A percentile compares a stretch with the other conserved stretches of the same genome.
Conservation (phyloP, 2,888 invertebrate genomes). For the Eupithecia subumbrata region DNA sequence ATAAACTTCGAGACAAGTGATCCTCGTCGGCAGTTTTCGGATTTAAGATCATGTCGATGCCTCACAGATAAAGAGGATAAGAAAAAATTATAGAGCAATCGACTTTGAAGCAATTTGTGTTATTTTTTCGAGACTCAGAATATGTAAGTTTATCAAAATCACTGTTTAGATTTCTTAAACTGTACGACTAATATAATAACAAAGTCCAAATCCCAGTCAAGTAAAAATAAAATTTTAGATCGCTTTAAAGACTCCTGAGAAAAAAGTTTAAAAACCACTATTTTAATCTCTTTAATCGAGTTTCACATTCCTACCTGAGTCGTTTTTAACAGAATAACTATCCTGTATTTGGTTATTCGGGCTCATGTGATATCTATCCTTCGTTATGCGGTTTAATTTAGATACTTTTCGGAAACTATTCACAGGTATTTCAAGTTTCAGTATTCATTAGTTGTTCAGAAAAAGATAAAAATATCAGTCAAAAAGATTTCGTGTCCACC, state of each 20-base stretch:
- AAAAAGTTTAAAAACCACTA: too few relatives aligned
- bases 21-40: background rate
- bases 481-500: background rate
- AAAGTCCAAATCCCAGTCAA: too few relatives aligned
- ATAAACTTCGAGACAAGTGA: slow-evolving; percentile 27
- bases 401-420: background rate
- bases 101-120: too few relatives aligned
- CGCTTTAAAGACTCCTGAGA: too few relatives aligned
- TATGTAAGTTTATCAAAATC: too few relatives aligned
- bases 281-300: too few relatives aligned
- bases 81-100: background rate
- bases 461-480: background rate
- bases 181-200: too few relatives aligned
- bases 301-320: background rate
- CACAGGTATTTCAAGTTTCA: background rate
- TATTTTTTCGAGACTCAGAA: too few relatives aligned
- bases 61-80: background rate
- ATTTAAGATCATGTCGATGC: background rate
- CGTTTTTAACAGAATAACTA: background rate
- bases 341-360: too few relatives aligned
- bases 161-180: too few relatives aligned
- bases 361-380: background rate
- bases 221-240: too few relatives aligned
- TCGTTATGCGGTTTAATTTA: background rate
- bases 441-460: background rate